Percentiles rank a stretch among this genome's conserved stretches.
Evolutionary conservation across 2,113 vertebrate genomes (phyloP).

Genomic region (Planiliza haematocheilus): DNA sequence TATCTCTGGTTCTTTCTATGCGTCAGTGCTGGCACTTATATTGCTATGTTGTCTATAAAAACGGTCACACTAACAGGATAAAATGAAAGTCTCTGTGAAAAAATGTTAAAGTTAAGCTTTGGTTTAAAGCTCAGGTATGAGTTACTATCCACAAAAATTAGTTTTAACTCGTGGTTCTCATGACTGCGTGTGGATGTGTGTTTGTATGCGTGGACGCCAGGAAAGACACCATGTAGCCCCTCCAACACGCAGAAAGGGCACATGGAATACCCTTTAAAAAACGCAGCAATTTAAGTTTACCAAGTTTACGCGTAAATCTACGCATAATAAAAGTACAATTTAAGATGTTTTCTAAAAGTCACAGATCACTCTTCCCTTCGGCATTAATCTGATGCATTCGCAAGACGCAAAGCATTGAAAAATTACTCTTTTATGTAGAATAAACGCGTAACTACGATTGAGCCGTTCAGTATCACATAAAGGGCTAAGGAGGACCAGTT

Average conservation of each 20-base stretch:
- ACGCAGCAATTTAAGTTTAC: background rate
- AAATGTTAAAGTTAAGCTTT: background rate
- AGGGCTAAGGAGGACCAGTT: background rate
- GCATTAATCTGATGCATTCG: background rate
- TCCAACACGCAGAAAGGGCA: background rate
- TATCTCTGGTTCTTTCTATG: background rate
- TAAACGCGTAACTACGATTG: background rate
- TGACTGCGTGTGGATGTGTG: background rate
- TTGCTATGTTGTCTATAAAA: background rate
- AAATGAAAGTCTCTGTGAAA: background rate
- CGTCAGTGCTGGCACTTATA: background rate
- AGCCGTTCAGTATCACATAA: background rate
- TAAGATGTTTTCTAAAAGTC: rapidly evolving
- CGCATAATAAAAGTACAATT: rapidly evolving
- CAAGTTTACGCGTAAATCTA: background rate
- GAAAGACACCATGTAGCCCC: slow-evolving; percentile 28
- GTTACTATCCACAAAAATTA: no score
- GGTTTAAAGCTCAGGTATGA: background rate
- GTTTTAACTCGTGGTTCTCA: no score
- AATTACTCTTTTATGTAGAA: background rate
- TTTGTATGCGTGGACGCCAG: slow-evolving; percentile 12
- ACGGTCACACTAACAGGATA: background rate
- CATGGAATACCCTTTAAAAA: slow-evolving; percentile 1
- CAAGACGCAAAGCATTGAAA: rapidly evolving
- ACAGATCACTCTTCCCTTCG: background rate